These are phyloP conservation scores for Musca vetustissima DNA, from an alignment of 1,140 invertebrate genomes.

Conservation along the genomic window DNA sequence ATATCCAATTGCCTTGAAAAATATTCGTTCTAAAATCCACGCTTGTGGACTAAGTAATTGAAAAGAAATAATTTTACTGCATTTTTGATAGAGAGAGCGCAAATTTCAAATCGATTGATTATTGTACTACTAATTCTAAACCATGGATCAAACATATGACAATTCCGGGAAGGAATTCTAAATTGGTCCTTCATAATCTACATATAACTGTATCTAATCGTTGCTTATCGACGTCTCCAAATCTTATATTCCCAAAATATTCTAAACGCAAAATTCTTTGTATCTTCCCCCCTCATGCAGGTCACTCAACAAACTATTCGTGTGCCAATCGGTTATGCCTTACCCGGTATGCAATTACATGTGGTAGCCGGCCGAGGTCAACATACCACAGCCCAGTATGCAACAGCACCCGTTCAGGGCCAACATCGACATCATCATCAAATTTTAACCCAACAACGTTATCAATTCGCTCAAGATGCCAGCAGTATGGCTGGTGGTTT, in stretches of 20 bases:
- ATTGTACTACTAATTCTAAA: too few relatives aligned
- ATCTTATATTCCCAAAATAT: slow-evolving; percentile 40
- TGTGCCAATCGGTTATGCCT: slow-evolving; percentile 52
- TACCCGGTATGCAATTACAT: slow-evolving; percentile 54
- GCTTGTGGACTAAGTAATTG: too few relatives aligned
- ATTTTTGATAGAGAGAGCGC: too few relatives aligned
- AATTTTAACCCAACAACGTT: slow-evolving; percentile 37
- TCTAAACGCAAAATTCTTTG: background rate
- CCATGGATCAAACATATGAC: too few relatives aligned
- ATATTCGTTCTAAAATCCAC: too few relatives aligned
- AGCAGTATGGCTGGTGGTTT: slow-evolving; percentile 51
- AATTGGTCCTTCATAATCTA: too few relatives aligned
- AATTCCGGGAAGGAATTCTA: too few relatives aligned
- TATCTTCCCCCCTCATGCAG: slow-evolving; percentile 27
- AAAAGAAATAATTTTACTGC: too few relatives aligned
- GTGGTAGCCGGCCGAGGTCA: slow-evolving; percentile 56
- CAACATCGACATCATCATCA: slow-evolving; percentile 51
- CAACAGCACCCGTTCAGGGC: slow-evolving; percentile 34
- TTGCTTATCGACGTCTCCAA: slow-evolving; percentile 25
- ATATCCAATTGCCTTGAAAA: too few relatives aligned
- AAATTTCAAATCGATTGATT: too few relatives aligned
- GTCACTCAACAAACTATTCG: slow-evolving; percentile 56
- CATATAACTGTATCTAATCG: too few relatives aligned
- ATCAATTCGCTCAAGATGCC: slow-evolving; percentile 53
- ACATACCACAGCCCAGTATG: slow-evolving; percentile 37